These are phyloP conservation scores for Xenus cinereus DNA, from an alignment of 2,113 vertebrate genomes.

Conservation along the genomic window DNA sequence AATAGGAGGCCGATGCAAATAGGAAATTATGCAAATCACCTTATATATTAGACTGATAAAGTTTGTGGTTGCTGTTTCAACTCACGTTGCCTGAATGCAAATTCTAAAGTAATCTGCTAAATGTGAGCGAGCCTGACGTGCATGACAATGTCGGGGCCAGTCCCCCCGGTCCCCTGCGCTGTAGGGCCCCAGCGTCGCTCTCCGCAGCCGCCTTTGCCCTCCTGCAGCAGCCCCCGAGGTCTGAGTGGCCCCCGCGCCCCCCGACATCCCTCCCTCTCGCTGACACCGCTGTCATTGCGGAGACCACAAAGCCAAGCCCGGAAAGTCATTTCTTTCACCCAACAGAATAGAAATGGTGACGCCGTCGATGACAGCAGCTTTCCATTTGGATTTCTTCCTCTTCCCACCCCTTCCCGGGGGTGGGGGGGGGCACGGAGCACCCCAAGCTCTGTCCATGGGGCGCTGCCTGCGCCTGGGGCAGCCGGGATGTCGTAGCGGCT, in stretches of 20 bases:
- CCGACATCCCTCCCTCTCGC: neutral
- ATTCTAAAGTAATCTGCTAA: neutral
- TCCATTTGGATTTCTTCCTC: neutral
- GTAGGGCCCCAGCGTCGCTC: neutral
- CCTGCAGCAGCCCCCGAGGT: neutral
- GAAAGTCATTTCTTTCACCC: neutral
- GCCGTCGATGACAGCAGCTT: rapidly evolving
- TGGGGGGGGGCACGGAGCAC: rapidly evolving
- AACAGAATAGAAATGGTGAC: neutral
- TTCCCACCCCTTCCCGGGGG: neutral
- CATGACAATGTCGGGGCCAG: neutral
- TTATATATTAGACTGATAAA: neutral
- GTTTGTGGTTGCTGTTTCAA: neutral
- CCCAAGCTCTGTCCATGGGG: rapidly evolving
- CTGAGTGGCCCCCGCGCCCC: rapidly evolving
- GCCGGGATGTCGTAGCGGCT: neutral
- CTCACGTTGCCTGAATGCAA: neutral
- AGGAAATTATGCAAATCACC: constrained; percentile 37
- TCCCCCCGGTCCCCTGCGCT: neutral
- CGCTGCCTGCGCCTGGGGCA: neutral
- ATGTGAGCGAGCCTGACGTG: neutral
- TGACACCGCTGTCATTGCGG: neutral
- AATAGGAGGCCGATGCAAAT: neutral
- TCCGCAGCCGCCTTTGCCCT: rapidly evolving
- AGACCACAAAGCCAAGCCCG: neutral